Evolutionary conservation across 2,113 vertebrate genomes (phyloP).

Genomic region (Leucopsar rothschildi): DNA sequence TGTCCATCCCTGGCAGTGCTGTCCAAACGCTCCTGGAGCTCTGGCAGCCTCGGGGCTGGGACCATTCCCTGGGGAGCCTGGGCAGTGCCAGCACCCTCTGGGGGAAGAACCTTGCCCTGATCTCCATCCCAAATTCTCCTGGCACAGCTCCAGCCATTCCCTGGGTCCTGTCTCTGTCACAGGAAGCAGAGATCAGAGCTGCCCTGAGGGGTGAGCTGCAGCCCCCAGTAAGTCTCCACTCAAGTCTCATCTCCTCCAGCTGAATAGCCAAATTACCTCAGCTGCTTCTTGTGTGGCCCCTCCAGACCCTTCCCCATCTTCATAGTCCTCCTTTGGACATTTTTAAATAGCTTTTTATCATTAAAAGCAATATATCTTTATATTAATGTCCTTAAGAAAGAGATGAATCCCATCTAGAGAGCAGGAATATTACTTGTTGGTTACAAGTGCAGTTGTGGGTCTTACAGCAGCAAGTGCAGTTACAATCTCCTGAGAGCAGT

Average conservation of each 20-base stretch:
- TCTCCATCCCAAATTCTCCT: neutral
- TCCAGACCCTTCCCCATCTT: neutral
- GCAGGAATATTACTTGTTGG: accelerated
- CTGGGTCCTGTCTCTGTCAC: neutral
- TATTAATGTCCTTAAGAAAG: neutral
- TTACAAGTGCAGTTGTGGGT: neutral
- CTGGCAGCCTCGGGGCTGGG: neutral
- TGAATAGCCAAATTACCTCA: neutral
- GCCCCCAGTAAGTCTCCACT: neutral
- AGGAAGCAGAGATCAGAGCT: neutral
- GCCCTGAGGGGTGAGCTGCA: neutral
- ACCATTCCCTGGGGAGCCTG: neutral
- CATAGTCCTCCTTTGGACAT: neutral
- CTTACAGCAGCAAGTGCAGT: neutral
- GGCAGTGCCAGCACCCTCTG: neutral
- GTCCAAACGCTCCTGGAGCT: neutral
- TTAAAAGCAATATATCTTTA: neutral
- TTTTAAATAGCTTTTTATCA: neutral
- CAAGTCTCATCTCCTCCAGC: neutral
- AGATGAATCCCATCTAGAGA: neutral
- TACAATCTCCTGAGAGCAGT: neutral
- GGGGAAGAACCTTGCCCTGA: neutral
- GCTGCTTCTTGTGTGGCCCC: neutral
- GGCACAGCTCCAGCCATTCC: accelerated
- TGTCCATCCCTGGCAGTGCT: neutral